These are phyloP conservation scores for Rhinatrema bivittatum DNA, from an alignment of 2,797 vertebrate species.

Conservation along the genomic window DNA sequence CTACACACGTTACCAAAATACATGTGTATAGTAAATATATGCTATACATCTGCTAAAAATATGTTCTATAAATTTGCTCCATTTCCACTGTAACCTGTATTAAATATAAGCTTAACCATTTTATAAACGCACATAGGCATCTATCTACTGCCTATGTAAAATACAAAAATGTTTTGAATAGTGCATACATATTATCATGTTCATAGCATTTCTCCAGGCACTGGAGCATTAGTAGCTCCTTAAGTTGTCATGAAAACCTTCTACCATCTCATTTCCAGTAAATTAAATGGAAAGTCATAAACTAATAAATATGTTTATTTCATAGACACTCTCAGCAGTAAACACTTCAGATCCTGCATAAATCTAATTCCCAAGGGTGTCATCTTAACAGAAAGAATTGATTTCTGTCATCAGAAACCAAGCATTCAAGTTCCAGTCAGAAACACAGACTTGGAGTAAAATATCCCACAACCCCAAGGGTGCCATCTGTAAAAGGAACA, in stretches of 20 bases:
- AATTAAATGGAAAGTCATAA: slow-evolving; percentile 32
- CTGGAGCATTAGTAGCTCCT: too few relatives aligned
- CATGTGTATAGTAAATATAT: too few relatives aligned
- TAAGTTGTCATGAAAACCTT: slow-evolving; percentile 27
- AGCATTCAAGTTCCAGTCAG: slow-evolving; percentile 50
- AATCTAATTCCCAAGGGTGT: slow-evolving; percentile 30
- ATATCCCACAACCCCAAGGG: slow-evolving; percentile 43
- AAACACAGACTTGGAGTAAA: slow-evolving; percentile 41
- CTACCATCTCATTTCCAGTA: slow-evolving; percentile 22
- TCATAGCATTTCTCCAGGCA: too few relatives aligned
- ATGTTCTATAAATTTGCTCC: too few relatives aligned
- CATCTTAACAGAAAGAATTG: slow-evolving; percentile 52
- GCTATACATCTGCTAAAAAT: too few relatives aligned
- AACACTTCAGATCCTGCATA: slow-evolving; percentile 47
- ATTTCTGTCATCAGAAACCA: slow-evolving; percentile 56
- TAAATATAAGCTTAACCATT: too few relatives aligned
- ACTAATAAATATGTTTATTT: slow-evolving; percentile 42
- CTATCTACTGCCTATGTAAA: too few relatives aligned
- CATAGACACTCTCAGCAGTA: slow-evolving; percentile 27
- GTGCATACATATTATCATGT: too few relatives aligned
- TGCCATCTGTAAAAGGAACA: slow-evolving; percentile 47
- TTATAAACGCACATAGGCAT: too few relatives aligned
- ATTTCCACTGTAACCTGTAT: too few relatives aligned
- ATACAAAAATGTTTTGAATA: too few relatives aligned
- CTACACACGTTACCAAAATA: too few relatives aligned